Conservation (phyloP, 2,888 invertebrate species). For the Temnothorax unifasciatus region DNA sequence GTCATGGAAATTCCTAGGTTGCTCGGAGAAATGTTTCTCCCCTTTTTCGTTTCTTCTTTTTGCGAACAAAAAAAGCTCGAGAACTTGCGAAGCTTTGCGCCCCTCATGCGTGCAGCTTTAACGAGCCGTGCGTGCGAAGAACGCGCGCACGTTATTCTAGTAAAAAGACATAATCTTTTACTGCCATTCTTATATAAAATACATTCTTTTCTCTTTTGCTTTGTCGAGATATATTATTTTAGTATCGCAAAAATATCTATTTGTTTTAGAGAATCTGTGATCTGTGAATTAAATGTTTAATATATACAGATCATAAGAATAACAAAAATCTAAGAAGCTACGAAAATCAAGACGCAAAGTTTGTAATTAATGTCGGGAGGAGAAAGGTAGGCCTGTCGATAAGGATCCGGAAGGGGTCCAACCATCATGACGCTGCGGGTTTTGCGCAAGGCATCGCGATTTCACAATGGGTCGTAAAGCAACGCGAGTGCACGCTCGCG, state of each 20-base stretch:
- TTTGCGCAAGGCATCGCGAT: not conserved
- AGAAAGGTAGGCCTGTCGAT: not conserved
- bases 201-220: slow-evolving; percentile 36
- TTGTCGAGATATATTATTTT: slow-evolving; percentile 14
- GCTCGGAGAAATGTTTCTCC: not conserved
- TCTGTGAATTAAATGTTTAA: not conserved
- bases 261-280: not conserved
- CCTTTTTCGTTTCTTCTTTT: slow-evolving; percentile 16
- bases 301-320: not conserved
- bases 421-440: not conserved
- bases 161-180: slow-evolving; percentile 38
- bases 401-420: not conserved
- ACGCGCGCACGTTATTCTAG: slow-evolving; percentile 28
- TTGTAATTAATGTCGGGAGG: not conserved
- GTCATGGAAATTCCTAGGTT: slow-evolving; percentile 10
- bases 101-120: slow-evolving; percentile 60
- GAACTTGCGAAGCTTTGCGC: slow-evolving; percentile 29
- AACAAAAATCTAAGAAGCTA: not conserved
- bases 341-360: not conserved
- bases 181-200: slow-evolving; percentile 1
- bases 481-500: slow-evolving; percentile 20
- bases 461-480: slow-evolving; percentile 10
- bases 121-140: slow-evolving; percentile 63
- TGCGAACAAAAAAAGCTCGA: slow-evolving; percentile 45
- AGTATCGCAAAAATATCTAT: not conserved